These are phyloP conservation scores for Tholera decimalis DNA, from an alignment of 2,888 invertebrate genomes.

Conservation along the genomic window DNA sequence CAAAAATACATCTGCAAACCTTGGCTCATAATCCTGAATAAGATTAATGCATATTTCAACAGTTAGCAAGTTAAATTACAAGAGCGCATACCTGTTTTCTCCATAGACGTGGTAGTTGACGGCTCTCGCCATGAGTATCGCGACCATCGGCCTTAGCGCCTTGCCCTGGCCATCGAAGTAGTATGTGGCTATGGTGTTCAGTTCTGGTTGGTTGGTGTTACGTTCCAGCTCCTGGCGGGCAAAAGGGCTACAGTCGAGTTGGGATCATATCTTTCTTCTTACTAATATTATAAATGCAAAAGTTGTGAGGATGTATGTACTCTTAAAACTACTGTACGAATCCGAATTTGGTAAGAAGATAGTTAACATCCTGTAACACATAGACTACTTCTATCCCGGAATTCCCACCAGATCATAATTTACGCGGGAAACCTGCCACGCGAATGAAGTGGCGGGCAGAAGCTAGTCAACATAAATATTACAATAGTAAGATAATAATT, in stretches of 20 bases:
- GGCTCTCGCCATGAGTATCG: constrained; percentile 98
- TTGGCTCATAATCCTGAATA: constrained; percentile 2
- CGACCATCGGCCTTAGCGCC: constrained; percentile 98
- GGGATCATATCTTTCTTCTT: constrained; percentile 77
- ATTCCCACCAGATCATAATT: too few relatives aligned
- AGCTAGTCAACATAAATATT: constrained; percentile 26
- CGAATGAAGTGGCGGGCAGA: too few relatives aligned
- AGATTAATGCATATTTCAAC: constrained; percentile 10
- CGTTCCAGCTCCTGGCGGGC: constrained; percentile 93
- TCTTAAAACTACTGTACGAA: too few relatives aligned
- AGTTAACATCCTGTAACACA: too few relatives aligned
- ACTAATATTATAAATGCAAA: too few relatives aligned
- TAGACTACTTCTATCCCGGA: too few relatives aligned
- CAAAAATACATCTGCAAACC: constrained; percentile 3
- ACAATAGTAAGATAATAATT: constrained; percentile 14
- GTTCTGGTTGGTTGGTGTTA: constrained; percentile 95
- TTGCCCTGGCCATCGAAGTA: constrained; percentile 99
- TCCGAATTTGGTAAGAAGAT: too few relatives aligned
- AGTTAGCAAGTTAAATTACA: not conserved
- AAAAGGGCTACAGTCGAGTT: constrained; percentile 81
- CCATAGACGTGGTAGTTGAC: constrained; percentile 97
- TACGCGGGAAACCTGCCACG: too few relatives aligned
- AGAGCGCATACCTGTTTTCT: constrained; percentile 93
- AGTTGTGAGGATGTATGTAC: too few relatives aligned
- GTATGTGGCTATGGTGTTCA: constrained; percentile 98